A percentile compares a stretch with the other conserved stretches of the same genome.
phyloP scores from a whole-genome alignment of 1,140 invertebrate species.

The Tetramorium simillimum region DNA sequence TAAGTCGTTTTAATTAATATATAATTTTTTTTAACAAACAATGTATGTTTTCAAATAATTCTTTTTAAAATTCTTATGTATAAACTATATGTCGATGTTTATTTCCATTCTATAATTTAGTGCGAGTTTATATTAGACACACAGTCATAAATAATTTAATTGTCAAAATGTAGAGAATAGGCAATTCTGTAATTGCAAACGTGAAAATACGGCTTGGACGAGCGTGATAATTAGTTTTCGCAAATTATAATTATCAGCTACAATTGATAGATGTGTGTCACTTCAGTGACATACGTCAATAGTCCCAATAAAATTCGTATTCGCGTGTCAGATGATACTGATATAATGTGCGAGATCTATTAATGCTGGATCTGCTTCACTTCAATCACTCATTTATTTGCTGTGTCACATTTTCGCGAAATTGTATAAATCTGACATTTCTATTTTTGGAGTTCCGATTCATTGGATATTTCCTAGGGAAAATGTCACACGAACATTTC shows the following conservation, averaged over 20 bases:
- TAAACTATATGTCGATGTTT: background rate
- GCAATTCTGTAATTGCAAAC: background rate
- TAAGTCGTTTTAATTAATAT: background rate
- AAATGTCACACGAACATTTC: background rate
- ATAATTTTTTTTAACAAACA: background rate
- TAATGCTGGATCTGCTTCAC: background rate
- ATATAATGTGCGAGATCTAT: background rate
- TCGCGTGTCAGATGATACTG: slow-evolving; percentile 16
- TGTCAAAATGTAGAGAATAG: background rate
- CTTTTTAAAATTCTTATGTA: background rate
- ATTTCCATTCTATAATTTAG: background rate
- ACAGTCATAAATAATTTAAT: background rate
- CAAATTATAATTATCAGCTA: slow-evolving; percentile 7
- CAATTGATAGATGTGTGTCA: background rate
- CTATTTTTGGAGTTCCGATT: background rate
- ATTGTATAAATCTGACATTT: slow-evolving; percentile 17
- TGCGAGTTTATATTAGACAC: background rate
- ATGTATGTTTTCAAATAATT: background rate
- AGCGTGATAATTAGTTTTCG: background rate
- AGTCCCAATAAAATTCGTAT: background rate
- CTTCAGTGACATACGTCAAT: background rate
- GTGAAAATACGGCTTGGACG: background rate
- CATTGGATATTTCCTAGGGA: background rate
- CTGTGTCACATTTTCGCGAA: slow-evolving; percentile 1
- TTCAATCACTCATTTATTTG: background rate